Base-by-base conservation (phyloP, 2,888 invertebrate genomes). In the Pandemis corylana region DNA sequence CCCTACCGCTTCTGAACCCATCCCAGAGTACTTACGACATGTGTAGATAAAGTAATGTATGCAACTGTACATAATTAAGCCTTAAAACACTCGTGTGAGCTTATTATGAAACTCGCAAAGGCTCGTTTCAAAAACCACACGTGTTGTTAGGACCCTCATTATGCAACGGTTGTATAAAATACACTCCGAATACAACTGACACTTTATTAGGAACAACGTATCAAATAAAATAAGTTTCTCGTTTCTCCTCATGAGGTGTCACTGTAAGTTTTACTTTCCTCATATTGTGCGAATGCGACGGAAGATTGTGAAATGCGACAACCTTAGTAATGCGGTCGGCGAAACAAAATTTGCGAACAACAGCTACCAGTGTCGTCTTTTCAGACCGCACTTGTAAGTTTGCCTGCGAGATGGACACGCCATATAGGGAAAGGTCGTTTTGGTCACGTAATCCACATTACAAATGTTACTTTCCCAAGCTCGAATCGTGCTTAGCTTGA, bases 201-300 rank as follows among this genome's bases (percentile, higher is more conserved):
- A 51, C 51, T 6, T n/a, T 56, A 56, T 56, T n/a, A 51, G 51
- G n/a, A 51, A n/a, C 51, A 51, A 20, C 20, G 46, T 20, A 46
- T 46, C 28, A 65, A n/a, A 20, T 46, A 13, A 42, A 20, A 41
- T 10, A 67, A 44, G 44, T 46, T 13, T 49, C 28, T 2, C 51
- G 28, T 20, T 59, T 36, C 46, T 63, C 68, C n/a, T 41, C 61
- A 46, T 20, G 63, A 53, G 42, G 42, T 49, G 41, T 66, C 49
- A 7, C 49, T 59, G 64, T 49, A 73, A 49, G 69, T 74, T 72
- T 65, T 64, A 74, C 69, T 73, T 73, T 68, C 68, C 59, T 41
- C 28, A 5, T 41, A 67, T 67, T 72, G 42, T 67, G 51, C 62
- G 66, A 53, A 63, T 12, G 13, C 28, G 56, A 56, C 3, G 9